A percentile compares a stretch with the other conserved stretches of the same genome.
Conservation (phyloP, 2,888 invertebrate species). For the Molanna angustata region DNA sequence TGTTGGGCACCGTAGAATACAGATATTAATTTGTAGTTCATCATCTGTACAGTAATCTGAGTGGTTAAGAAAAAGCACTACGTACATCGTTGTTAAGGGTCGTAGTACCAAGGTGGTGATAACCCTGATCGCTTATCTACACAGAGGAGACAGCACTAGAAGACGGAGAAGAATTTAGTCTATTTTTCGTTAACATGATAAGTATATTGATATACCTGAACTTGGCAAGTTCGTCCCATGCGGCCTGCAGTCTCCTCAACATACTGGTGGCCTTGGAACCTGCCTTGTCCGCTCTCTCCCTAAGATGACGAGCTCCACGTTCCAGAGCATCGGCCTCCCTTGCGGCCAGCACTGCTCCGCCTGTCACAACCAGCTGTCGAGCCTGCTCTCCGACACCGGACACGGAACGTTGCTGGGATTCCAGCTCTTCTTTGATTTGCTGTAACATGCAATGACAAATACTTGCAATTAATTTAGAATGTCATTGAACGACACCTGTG, state of each 20-base stretch:
- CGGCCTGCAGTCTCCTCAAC: slow-evolving; percentile 70
- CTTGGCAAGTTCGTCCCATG: slow-evolving; percentile 86
- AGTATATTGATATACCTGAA: slow-evolving; percentile 53
- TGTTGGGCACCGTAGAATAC: too few relatives aligned
- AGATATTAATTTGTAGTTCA: too few relatives aligned
- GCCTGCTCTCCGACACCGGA: slow-evolving; percentile 86
- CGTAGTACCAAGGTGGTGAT: too few relatives aligned
- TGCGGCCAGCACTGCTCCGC: slow-evolving; percentile 86
- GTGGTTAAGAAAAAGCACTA: too few relatives aligned
- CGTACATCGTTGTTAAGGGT: too few relatives aligned
- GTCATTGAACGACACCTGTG: too few relatives aligned
- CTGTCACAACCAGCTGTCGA: slow-evolving; percentile 84
- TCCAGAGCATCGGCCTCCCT: slow-evolving; percentile 77
- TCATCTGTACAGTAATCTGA: too few relatives aligned
- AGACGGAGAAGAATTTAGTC: too few relatives aligned
- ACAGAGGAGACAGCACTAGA: too few relatives aligned
- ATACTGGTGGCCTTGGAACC: slow-evolving; percentile 76
- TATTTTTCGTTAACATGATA: too few relatives aligned
- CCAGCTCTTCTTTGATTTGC: slow-evolving; percentile 88
- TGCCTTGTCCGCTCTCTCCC: slow-evolving; percentile 80
- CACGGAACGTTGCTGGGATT: slow-evolving; percentile 80
- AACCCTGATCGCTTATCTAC: too few relatives aligned
- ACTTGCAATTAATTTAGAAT: too few relatives aligned
- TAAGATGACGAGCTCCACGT: slow-evolving; percentile 80
- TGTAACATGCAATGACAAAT: slow-evolving; percentile 43